Base-by-base conservation (phyloP, 2,888 invertebrate species). In the Euspilapteryx auroguttella region DNA sequence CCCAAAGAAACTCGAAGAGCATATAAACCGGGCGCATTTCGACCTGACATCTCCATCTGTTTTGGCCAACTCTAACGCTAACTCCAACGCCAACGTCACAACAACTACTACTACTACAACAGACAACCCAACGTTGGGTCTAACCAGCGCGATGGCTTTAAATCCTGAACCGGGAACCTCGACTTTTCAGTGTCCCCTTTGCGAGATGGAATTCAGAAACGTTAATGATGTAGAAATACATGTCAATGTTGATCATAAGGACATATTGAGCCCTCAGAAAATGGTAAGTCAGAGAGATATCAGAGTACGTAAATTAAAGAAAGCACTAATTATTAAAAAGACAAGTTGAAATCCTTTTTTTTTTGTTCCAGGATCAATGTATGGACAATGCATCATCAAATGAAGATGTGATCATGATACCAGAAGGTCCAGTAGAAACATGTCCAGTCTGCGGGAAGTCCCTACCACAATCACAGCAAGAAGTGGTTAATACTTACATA, bases 1-100 rank as follows among this genome's bases (percentile, higher is more conserved):
- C 61, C 86, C 88, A 1, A 69, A 79, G 34, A 82, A 83, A 45
- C 65, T 90, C 37, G 88, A 90, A 49, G 89, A 89, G 55, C 91
- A 91, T 56, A 86, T 90, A 49, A 90, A 91, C 56, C 79, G 89
- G 28, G 85, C 86, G 36, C 90, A 90, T 57, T 89, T 91, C 63
- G 89, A 89, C 57, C 69, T 87, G 23, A 88, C 86, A 5, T 88
- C 87, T 24, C 89, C 89, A 8, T 85, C 85, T 34, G 59, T 85
- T 27, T 49, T 69, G 39, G 63, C 51, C 30, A 64, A 59, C 31
- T 50, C 58, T 11, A 71, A 71, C 39, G 51, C 52, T 11, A 71
- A 71, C 39, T 50, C 51, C 29, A 66, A 66, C 39, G 42, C 50
- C 2, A 45, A 45, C 33, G 32, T 37, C 4, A 41, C 2, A 24